phyloP scores from a whole-genome alignment of 2,797 vertebrate genomes.

The Avahi laniger region DNA sequence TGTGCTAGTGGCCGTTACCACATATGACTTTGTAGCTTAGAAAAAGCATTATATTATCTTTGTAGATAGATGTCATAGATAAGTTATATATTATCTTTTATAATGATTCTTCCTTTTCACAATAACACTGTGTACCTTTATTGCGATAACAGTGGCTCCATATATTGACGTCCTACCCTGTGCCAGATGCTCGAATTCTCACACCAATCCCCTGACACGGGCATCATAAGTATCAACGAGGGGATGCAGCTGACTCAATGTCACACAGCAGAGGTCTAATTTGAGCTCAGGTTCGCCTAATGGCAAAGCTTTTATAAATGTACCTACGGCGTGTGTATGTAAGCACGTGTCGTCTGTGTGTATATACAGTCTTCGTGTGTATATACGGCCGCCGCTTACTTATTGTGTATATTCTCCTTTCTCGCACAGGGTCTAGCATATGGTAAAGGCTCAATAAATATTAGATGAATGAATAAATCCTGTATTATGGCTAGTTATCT shows the following conservation, averaged over 20 bases:
- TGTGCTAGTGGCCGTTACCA: neutral
- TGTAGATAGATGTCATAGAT: neutral
- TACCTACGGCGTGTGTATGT: too few relatives aligned
- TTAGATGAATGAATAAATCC: neutral
- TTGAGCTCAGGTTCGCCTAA: neutral
- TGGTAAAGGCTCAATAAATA: neutral
- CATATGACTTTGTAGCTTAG: neutral
- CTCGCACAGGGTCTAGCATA: neutral
- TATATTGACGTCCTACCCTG: neutral
- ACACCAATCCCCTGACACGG: neutral
- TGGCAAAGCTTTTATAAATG: neutral
- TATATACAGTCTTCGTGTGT: fast-evolving
- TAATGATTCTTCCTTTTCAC: neutral
- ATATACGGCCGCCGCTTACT: too few relatives aligned
- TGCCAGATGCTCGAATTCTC: neutral
- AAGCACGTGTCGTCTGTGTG: fast-evolving
- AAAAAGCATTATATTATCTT: neutral
- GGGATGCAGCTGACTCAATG: fast-evolving
- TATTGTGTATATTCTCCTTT: neutral
- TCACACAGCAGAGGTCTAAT: neutral
- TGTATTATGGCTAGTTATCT: neutral
- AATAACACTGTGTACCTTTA: neutral
- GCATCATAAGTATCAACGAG: neutral
- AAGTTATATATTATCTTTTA: neutral
- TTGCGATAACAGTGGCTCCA: neutral